Conservation (phyloP, 2,797 vertebrate genomes). For the Brachyrhaphis roseni region DNA sequence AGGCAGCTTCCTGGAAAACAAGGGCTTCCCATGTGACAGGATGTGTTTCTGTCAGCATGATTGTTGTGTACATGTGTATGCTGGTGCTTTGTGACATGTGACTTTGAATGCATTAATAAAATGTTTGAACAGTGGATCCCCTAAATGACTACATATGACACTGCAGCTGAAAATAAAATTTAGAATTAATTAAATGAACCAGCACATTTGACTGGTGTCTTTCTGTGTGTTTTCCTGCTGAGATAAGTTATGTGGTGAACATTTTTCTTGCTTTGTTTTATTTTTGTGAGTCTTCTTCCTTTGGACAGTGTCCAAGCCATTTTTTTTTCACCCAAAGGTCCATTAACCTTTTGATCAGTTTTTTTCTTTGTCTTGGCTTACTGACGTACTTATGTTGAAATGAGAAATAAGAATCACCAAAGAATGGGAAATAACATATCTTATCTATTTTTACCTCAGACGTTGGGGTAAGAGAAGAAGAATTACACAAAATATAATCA, state of each 20-base stretch:
- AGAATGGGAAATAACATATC: conserved; percentile 49
- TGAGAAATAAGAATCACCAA: conserved; percentile 36
- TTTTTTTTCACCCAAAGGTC: conserved; percentile 27
- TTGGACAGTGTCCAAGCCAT: conserved; percentile 32
- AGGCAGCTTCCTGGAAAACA: conserved; percentile 54
- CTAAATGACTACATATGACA: conserved; percentile 4
- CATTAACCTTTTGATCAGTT: conserved; percentile 54
- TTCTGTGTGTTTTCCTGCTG: conserved; percentile 41
- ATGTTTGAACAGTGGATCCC: background rate
- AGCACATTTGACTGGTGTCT: conserved; percentile 39
- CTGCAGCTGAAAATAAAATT: conserved; percentile 10
- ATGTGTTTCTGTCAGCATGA: conserved; percentile 42
- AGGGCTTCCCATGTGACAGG: conserved; percentile 37
- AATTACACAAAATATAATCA: conserved; percentile 4
- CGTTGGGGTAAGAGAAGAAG: conserved; percentile 7
- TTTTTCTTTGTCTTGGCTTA: conserved; percentile 31
- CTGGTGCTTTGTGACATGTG: background rate
- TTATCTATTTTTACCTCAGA: conserved; percentile 18
- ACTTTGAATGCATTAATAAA: conserved; percentile 6
- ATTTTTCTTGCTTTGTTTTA: conserved; percentile 47
- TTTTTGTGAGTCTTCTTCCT: conserved; percentile 50
- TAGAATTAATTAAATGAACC: conserved; percentile 50
- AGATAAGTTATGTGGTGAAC: conserved; percentile 50
- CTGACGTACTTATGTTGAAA: conserved; percentile 40
- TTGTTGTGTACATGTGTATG: conserved; percentile 1